Evolutionary conservation across 2,113 vertebrate species (phyloP).

Genomic region (Dasypus novemcinctus): DNA sequence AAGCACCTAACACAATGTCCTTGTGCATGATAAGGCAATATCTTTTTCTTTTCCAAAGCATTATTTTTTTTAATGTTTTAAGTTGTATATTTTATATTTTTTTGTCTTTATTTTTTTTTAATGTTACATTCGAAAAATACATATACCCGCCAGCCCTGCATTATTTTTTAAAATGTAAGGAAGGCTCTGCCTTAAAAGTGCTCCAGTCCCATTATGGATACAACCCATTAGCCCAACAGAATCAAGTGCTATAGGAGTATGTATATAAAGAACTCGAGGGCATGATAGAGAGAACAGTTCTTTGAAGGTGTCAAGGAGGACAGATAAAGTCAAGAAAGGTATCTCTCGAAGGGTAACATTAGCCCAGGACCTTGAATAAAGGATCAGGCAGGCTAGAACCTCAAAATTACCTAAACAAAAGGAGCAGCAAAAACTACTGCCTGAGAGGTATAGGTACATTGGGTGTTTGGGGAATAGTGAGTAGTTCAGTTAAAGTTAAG

Average conservation of each 20-base stretch:
- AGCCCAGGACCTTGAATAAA: background rate
- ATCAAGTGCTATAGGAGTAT: background rate
- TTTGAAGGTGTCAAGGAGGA: background rate
- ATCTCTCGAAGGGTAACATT: background rate
- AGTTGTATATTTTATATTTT: too few species aligned
- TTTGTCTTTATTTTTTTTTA: too few species aligned
- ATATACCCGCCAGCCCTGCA: too few species aligned
- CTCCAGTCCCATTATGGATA: background rate
- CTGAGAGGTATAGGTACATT: background rate
- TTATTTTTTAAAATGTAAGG: background rate
- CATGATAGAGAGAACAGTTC: background rate
- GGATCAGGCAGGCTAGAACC: background rate
- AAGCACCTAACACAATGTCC: background rate
- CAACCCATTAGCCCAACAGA: background rate
- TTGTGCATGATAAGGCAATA: background rate
- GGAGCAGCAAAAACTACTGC: background rate
- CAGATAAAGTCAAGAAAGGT: background rate
- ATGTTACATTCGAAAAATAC: too few species aligned
- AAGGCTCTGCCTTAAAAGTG: background rate
- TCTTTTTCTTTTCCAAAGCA: too few species aligned
- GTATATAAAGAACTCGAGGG: background rate
- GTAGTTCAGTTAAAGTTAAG: background rate
- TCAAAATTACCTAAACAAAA: background rate
- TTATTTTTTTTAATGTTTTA: too few species aligned
- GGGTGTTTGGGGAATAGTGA: background rate